phyloP scores from a whole-genome alignment of 2,113 vertebrate species.

The Sinosuthora webbiana region DNA sequence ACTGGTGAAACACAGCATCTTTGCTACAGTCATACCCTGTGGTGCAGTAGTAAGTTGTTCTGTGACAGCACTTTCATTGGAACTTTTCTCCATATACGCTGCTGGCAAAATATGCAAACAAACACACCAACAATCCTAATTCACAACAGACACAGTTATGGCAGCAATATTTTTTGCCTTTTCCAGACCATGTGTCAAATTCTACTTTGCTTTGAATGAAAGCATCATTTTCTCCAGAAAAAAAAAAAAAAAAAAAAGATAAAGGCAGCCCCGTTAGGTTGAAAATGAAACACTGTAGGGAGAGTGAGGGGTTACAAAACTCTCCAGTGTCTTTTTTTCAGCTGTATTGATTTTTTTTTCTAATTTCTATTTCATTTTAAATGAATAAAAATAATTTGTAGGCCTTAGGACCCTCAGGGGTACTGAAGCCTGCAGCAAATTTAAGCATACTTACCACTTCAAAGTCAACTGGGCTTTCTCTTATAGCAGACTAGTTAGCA shows the following conservation, averaged over 20 bases:
- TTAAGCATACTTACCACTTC: constrained; percentile 41
- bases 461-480: constrained; percentile 17
- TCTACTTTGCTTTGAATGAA: neutral
- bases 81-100: neutral
- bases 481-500: neutral
- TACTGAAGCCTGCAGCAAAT: constrained; percentile 18
- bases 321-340: neutral
- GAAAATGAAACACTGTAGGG: neutral
- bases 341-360: neutral
- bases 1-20: neutral
- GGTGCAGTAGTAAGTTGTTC: neutral
- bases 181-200: neutral
- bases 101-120: neutral
- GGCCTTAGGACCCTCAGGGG: neutral
- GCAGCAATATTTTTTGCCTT: neutral
- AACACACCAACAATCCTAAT: neutral
- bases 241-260: neutral
- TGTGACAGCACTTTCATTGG: neutral
- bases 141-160: neutral
- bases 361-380: constrained; percentile 25
- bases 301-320: neutral
- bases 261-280: neutral
- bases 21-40: neutral
- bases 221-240: neutral
- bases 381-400: constrained; percentile 41